Evolutionary conservation across 1,140 invertebrate species (phyloP).

Genomic region (Orchestia grillus): DNA sequence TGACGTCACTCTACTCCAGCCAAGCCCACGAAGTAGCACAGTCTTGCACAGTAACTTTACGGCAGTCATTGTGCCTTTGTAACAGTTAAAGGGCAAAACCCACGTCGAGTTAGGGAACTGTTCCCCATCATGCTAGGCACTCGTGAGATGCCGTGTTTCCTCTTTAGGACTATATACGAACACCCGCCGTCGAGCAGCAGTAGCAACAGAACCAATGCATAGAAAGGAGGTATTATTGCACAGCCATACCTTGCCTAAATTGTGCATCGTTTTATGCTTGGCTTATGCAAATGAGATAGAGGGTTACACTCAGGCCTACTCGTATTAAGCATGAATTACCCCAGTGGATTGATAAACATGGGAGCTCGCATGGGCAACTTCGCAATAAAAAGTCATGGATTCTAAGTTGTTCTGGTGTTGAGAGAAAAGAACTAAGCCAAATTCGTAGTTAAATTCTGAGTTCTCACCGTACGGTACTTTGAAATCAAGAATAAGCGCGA

Average conservation of each 20-base stretch:
- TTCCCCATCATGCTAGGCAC: not conserved
- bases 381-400: not conserved
- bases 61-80: not conserved
- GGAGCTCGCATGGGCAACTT: not conserved
- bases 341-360: conserved; percentile 37
- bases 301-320: conserved; percentile 32
- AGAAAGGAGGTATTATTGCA: conserved; percentile 53
- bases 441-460: not conserved
- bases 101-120: not conserved
- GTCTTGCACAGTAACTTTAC: not conserved
- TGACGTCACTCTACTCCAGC: not conserved
- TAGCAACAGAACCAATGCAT: conserved; percentile 51
- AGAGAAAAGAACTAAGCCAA: not conserved
- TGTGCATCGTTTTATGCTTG: conserved; percentile 48
- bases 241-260: conserved; percentile 41
- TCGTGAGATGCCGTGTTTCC: not conserved
- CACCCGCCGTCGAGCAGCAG: not conserved
- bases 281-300: conserved; percentile 35
- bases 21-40: not conserved
- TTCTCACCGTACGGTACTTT: not conserved
- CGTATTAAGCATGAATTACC: conserved; percentile 51
- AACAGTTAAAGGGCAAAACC: not conserved
- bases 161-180: not conserved
- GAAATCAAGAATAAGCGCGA: not conserved
- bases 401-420: not conserved